phyloP scores from a whole-genome alignment of 2,113 vertebrate genomes.

The Tychaedon coryphoeus region DNA sequence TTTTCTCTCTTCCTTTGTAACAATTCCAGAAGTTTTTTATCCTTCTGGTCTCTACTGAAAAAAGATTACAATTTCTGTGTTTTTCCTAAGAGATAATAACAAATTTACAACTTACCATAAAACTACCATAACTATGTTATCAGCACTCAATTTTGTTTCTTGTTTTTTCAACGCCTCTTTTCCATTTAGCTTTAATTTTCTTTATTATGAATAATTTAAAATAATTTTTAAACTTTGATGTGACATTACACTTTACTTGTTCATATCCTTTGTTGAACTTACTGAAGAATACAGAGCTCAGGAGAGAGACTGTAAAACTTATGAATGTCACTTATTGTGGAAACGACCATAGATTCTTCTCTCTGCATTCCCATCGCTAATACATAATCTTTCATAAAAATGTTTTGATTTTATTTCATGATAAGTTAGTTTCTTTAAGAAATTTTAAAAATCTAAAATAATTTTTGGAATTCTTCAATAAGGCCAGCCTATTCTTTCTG shows the following conservation, averaged over 20 bases:
- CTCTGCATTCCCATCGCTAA: neutral
- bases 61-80: neutral
- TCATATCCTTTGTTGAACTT: neutral
- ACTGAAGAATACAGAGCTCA: neutral
- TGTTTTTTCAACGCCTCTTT: neutral
- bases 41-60: neutral
- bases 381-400: neutral
- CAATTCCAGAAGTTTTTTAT: neutral
- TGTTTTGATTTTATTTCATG: neutral
- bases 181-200: neutral
- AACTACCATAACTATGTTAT: neutral
- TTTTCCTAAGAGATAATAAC: neutral
- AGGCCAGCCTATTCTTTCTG: neutral
- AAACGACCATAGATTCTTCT: neutral
- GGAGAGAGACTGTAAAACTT: neutral
- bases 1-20: neutral
- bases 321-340: neutral
- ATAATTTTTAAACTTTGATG: neutral
- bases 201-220: neutral
- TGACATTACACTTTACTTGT: neutral
- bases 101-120: neutral
- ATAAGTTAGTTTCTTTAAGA: neutral
- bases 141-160: fast-evolving
- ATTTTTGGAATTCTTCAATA: neutral
- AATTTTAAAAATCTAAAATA: neutral